Conservation (phyloP, 2,113 vertebrate genomes). For the Eonycteris spelaea region DNA sequence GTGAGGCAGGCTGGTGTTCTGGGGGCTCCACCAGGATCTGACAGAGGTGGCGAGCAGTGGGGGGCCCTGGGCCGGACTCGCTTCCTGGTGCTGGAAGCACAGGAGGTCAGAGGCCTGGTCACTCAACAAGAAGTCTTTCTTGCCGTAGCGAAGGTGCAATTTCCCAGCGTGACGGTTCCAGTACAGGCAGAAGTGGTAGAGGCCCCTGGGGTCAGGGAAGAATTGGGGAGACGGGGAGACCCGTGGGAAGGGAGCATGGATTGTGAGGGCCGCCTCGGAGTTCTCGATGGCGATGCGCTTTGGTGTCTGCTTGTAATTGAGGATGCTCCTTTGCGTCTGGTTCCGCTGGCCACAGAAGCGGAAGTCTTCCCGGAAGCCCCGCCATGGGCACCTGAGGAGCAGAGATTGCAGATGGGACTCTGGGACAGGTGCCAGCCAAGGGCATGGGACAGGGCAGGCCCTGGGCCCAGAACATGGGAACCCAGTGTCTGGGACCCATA, state of each 20-base stretch:
- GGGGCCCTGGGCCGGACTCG: fast-evolving
- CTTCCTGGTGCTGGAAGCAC: background rate
- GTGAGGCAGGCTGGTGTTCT: slow-evolving; percentile 72
- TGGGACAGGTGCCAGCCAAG: background rate
- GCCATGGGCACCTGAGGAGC: slow-evolving; percentile 34
- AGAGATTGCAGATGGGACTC: background rate
- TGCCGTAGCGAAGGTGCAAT: slow-evolving; percentile 74
- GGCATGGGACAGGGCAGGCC: background rate
- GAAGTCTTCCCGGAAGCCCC: slow-evolving; percentile 70
- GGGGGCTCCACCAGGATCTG: slow-evolving; percentile 49
- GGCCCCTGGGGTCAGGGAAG: slow-evolving; percentile 64
- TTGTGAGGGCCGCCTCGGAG: background rate
- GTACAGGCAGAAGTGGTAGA: slow-evolving; percentile 83
- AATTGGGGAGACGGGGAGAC: fast-evolving
- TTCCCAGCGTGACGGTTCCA: slow-evolving; percentile 66
- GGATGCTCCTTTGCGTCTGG: slow-evolving; percentile 74
- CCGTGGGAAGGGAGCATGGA: slow-evolving; percentile 66
- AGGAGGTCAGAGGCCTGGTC: slow-evolving; percentile 17
- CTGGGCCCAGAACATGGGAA: background rate
- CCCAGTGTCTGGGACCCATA: background rate
- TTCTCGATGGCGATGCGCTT: slow-evolving; percentile 74
- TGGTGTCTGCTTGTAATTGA: background rate
- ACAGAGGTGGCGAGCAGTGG: slow-evolving; percentile 68
- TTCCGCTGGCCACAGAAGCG: slow-evolving; percentile 81
- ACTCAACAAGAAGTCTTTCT: slow-evolving; percentile 69